Base-by-base conservation (phyloP, 1,140 invertebrate genomes). In the Protaetia brevitarsis region DNA sequence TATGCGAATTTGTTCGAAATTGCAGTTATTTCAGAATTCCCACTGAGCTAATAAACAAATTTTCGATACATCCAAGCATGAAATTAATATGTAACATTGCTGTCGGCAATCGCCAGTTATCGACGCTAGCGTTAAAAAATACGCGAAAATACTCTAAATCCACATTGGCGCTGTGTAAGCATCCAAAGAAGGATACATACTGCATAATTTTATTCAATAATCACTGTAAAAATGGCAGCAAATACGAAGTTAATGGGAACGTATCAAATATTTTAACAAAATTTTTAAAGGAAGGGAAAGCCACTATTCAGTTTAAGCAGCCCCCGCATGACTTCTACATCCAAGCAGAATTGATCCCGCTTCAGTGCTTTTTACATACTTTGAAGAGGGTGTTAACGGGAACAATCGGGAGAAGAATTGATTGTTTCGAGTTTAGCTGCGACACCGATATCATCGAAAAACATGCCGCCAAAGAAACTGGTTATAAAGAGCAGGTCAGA, bases 261-360 rank as follows among this genome's bases (percentile, higher is more conserved):
- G 82, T 92, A 41, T 82, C 84, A 45, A 81, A 86, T 75, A 80
- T 91, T 19, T 87, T 89, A 71, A 84, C 83, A 0, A 88, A 86
- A 73, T 92, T 86, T 76, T 75, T 90, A 10, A 80, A 85, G 37
- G 86, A 91, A 75, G 90, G 90, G 63, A 91, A 91, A 80, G 82
- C 83, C 21, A 91, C 89, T 6, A 85, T 92, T 65, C 82, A 88
- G 59, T 85, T 92, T 58, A 85, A 83, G 69, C 79, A 85, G 66
- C 90, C 90, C 13, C 80, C 84, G 28, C 84, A 89, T 67, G 88
- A 92, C 78, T 73, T 92, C 51, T 84, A 83, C 58, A 87, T 92
- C 37, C 84, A 88, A 76, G 78, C 83, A 68, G 87, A 90, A 77
- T 72, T 79, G 16, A 82, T 88, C 59, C 85, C 86, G 68, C 74